Base-by-base conservation (phyloP, 1,140 invertebrate species). In the Drusus annulatus region DNA sequence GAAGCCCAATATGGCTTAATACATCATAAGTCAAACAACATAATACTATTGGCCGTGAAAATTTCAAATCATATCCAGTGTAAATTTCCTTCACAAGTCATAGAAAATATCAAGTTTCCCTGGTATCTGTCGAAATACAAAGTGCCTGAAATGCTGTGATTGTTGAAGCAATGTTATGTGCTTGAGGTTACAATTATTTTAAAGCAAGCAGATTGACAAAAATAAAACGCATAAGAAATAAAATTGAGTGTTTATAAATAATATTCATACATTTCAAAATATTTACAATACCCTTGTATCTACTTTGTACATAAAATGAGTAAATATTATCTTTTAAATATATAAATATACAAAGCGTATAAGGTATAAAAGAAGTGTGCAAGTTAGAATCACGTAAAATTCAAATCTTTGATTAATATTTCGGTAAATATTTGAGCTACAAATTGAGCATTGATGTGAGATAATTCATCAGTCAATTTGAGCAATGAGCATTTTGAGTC, bases 191-290 rank as follows among this genome's bases (percentile, higher is more conserved):
- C 10, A 36, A 68, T 17, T 17, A 60, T 21, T 21, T 21, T 28
- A 54, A 73, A 73, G 60, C 74, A 76, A 76, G 71, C 73, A 76
- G n/a, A 25, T 65, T 28, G 56, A 45, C 62, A 54, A 76, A 75
- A 80, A 75, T 75, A 80, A 80, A 80, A 80, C 71, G 15, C 79
- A 52, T 21, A 36, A n/a, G 52, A 71, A 56, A 80, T 73, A 23
- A 73, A 45, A 52, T 73, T 19, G 25, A 54, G 36, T 21, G 10
- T 73, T 81, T 81, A 78, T 81, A 81, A 81, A 81, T 69, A 69
- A 80, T 75, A 80, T 71, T 81, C 69, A 62, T 69, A 80, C 75
- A 81, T 73, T 73, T 50, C 28, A 31, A 52, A 25, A 73, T 73
- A 73, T 73, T 73, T 73, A 73, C 69, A 73, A 73, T 31, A 54